Percentiles rank a stretch among this genome's conserved stretches.
Evolutionary conservation across 2,888 invertebrate genomes (phyloP).

Genomic region (Sinhomidia bicolor): DNA sequence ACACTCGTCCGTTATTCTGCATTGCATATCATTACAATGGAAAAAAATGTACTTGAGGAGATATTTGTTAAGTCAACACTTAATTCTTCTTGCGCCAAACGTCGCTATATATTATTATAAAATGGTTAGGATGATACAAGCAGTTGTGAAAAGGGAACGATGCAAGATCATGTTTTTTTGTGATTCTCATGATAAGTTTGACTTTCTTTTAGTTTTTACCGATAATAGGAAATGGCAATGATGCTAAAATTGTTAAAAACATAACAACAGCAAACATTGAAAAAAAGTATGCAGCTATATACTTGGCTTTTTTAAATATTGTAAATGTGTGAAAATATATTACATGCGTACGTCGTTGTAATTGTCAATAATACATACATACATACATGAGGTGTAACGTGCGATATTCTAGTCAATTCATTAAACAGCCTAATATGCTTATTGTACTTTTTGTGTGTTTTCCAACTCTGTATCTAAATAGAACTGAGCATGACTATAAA

Average conservation of each 20-base stretch:
- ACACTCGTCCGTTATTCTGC: slow-evolving; percentile 58
- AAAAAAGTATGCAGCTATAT: slow-evolving; percentile 5
- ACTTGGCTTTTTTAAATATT: slow-evolving; percentile 28
- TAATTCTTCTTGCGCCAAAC: slow-evolving; percentile 48
- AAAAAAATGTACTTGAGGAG: slow-evolving; percentile 5
- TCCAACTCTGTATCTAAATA: slow-evolving; percentile 54
- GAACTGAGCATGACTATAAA: slow-evolving; percentile 61
- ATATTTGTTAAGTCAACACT: slow-evolving; percentile 44
- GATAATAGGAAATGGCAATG: background rate
- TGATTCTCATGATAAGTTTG: background rate
- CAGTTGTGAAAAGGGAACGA: slow-evolving; percentile 36
- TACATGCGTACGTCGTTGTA: background rate
- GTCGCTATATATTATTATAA: slow-evolving; percentile 18
- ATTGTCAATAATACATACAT: background rate
- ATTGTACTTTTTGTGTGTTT: slow-evolving; percentile 68
- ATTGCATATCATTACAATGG: slow-evolving; percentile 53
- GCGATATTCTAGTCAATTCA: slow-evolving; percentile 73
- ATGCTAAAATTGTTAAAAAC: slow-evolving; percentile 3
- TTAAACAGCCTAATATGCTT: slow-evolving; percentile 72
- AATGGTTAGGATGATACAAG: slow-evolving; percentile 32
- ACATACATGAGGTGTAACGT: slow-evolving; percentile 63
- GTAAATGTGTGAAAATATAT: background rate
- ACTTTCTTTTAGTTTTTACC: background rate
- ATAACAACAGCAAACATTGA: background rate
- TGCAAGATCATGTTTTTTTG: background rate